Conservation (phyloP, 1,140 invertebrate genomes). For the Colletes gigas region DNA sequence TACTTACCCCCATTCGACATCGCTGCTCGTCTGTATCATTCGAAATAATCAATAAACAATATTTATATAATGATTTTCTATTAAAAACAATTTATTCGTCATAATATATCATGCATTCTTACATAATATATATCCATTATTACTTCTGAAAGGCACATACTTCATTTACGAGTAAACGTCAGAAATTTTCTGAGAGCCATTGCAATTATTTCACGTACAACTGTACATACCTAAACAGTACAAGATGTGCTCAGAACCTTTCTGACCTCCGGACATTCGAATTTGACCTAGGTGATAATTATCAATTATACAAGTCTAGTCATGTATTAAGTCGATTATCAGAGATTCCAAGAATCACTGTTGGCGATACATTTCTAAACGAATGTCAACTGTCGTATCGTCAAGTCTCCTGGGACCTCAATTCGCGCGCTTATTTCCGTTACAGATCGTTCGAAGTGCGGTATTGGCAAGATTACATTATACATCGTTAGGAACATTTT, state of each 20-base stretch:
- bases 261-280: slow-evolving; percentile 24
- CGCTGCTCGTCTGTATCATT: no score
- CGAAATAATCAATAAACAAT: no score
- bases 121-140: slow-evolving; percentile 78
- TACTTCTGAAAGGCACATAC: slow-evolving; percentile 80
- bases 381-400: neutral
- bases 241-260: slow-evolving; percentile 41
- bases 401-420: neutral
- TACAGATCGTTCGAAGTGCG: slow-evolving; percentile 33
- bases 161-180: slow-evolving; percentile 69
- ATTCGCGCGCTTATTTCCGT: neutral
- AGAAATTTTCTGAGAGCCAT: slow-evolving; percentile 43
- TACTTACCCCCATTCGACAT: no score
- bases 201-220: slow-evolving; percentile 8
- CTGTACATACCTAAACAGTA: slow-evolving; percentile 48
- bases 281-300: slow-evolving; percentile 41
- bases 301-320: slow-evolving; percentile 53
- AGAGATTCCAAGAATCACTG: slow-evolving; percentile 23
- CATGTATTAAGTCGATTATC: slow-evolving; percentile 31
- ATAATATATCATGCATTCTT: slow-evolving; percentile 78
- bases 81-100: slow-evolving; percentile 80
- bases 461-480: slow-evolving; percentile 76
- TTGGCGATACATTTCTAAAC: slow-evolving; percentile 9
- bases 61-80: slow-evolving; percentile 60
- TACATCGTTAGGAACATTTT: slow-evolving; percentile 69